Evolutionary conservation across 1,140 invertebrate species (phyloP), one percentile per base, ranked within the genome.

Genomic region (Drosophila kanapiae): DNA sequence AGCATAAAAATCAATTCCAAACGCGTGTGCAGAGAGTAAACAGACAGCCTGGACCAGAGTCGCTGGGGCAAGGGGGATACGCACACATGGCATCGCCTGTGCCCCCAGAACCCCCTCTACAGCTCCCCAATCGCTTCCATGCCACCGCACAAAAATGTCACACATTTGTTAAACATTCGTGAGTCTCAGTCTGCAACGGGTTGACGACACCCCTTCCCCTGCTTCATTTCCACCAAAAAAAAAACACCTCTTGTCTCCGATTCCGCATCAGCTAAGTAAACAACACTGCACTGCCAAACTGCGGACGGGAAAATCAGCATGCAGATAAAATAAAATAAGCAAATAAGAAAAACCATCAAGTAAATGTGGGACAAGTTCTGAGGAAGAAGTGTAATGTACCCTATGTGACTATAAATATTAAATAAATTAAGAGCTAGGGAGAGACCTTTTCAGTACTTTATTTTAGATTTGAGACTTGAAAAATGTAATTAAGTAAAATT

Each of bases 1-100:
- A 90, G 85, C 85, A 90, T 90, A 90, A 90, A 90, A 90, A 90
- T 90, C 85, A 90, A 90, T 90, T 90, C 85, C 85, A 82, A 88
- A 85, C 78, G 86, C 85, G 86, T 84, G 81, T 91, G 81, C 82
- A 85, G 78, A 90, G 70, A 70, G 78, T 86, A 90, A 88, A 88
- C 81, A 88, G 78, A 78, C 80, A 88, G 48, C 42, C 54, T 58
- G 74, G 67, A 42, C 70, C 71, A 80, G 53, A 75, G 68, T 49
- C 49, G 64, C 27, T 23, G 40, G 53, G n/a, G 14, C 6, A 9
- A 16, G 14, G 37, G 47, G 37, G 37, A 64, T 38, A 61, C 69
- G 47, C 76, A 62, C 81, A 85, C 83, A 78, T 71, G 72, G 58
- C 65, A 64, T 62, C 64, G 35, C 18, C 42, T 53, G 40, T 54